Conservation (phyloP, 2,797 vertebrate genomes). For the Prionace glauca region DNA sequence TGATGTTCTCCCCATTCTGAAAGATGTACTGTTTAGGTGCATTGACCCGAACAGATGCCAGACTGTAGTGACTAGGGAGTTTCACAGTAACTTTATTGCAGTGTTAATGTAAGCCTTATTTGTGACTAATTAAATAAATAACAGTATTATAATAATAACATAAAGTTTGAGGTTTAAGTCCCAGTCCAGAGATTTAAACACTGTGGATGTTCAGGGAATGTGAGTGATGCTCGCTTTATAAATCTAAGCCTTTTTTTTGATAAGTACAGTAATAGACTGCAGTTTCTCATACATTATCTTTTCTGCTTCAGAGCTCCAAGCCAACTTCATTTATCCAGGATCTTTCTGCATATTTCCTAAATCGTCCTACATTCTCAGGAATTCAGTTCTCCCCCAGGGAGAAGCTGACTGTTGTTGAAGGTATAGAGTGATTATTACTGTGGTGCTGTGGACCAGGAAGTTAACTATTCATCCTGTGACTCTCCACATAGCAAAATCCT, state of each 20-base stretch:
- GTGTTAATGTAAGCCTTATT: no score
- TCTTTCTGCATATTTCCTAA: not conserved
- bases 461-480: not conserved
- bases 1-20: no score
- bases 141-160: not conserved
- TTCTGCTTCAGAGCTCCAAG: not conserved
- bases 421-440: not conserved
- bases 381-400: not conserved
- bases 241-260: not conserved
- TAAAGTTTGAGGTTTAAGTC: not conserved
- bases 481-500: not conserved
- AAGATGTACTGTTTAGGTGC: no score
- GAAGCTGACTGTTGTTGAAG: not conserved
- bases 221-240: not conserved
- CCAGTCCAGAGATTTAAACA: not conserved
- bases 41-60: no score
- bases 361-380: not conserved
- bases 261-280: not conserved
- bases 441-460: not conserved
- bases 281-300: not conserved
- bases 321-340: not conserved
- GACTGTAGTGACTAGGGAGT: no score
- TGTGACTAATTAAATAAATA: no score
- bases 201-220: not conserved
- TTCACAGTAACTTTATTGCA: no score